Evolutionary conservation across 2,888 invertebrate species (phyloP).

Genomic region (Phortica okadai): DNA sequence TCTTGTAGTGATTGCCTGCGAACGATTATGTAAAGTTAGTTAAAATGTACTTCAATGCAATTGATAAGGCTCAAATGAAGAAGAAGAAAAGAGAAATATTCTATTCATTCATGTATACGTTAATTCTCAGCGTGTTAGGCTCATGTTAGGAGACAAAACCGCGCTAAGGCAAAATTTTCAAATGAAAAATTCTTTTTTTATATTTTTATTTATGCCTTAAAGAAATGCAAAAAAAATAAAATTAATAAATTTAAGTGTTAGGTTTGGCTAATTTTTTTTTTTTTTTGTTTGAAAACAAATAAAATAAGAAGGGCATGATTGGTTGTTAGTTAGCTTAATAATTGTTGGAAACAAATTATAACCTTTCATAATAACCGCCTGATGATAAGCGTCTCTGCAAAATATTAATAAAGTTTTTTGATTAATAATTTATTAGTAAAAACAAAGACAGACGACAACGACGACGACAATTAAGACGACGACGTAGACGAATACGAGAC

Average conservation of each 20-base stretch:
- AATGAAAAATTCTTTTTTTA: constrained; percentile 15
- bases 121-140: constrained; percentile 64
- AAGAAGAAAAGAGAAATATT: neutral
- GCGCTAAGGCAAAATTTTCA: constrained; percentile 51
- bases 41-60: neutral
- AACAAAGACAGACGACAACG: constrained; percentile 34
- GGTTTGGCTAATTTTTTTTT: neutral
- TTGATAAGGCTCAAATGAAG: neutral
- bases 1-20: constrained; percentile 77
- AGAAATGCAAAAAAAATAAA: constrained; percentile 21
- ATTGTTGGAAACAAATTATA: constrained; percentile 74
- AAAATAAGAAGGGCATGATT: constrained; percentile 18
- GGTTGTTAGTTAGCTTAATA: constrained; percentile 35
- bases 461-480: constrained; percentile 27
- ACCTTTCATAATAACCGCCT: constrained; percentile 77
- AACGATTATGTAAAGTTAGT: neutral
- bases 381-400: constrained; percentile 77
- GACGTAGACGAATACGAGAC: constrained; percentile 44
- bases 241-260: constrained; percentile 2
- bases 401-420: constrained; percentile 75
- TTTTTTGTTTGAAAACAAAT: neutral
- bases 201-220: constrained; percentile 35
- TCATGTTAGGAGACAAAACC: constrained; percentile 67
- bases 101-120: constrained; percentile 18
- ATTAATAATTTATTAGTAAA: constrained; percentile 70